Evolutionary conservation across 2,888 invertebrate species (phyloP), one percentile per base, ranked within the genome.

Genomic region (Pristionchus mayeri): DNA sequence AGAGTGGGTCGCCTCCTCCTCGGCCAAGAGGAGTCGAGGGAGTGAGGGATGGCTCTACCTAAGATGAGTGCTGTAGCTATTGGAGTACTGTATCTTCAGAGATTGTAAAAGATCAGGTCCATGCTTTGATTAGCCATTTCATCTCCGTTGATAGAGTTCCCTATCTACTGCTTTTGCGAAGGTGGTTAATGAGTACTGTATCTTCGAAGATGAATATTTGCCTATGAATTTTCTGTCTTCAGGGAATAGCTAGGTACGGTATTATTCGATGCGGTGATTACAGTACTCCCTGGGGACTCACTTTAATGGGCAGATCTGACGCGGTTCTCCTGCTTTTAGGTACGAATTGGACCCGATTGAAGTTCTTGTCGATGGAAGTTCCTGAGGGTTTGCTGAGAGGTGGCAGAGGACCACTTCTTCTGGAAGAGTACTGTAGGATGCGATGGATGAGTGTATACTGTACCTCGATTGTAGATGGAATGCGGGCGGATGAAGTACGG

Each of bases 341-440:
- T 40, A 84, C 27, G 40, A 84, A 84, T 7, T 75, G 71, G 27
- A 84, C 84, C 16, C 75, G 48, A 75, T 67, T 71, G 54, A 84
- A 84, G 37, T 57, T 57, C 54, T 84, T 84, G 27, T 84, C 84
- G 37, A 84, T 84, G 3, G 71, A 71, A 30, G 76, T 50, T 18
- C 50, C 50, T 2, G 50, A 27, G 11, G 40, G 40, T 44, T 75
- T 75, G 37, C 18, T 63, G 13, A 82, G 27, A 7, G 81, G 81
- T 30, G 81, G 81, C 21, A 82, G 48, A 0, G 48, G 27, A 30
- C 52, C n/a, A 21, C 34, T 48, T 2, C 60, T 40, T 63, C 81
- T 82, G 52, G n/a, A 71, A 24, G 37, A 24, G 18, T 71, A 16
- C 18, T 21, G 37, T 44, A 11, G 7, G 57, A 57, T 57, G 57